Conservation (phyloP, 2,797 vertebrate genomes). For the Tiaroga cobitis region DNA sequence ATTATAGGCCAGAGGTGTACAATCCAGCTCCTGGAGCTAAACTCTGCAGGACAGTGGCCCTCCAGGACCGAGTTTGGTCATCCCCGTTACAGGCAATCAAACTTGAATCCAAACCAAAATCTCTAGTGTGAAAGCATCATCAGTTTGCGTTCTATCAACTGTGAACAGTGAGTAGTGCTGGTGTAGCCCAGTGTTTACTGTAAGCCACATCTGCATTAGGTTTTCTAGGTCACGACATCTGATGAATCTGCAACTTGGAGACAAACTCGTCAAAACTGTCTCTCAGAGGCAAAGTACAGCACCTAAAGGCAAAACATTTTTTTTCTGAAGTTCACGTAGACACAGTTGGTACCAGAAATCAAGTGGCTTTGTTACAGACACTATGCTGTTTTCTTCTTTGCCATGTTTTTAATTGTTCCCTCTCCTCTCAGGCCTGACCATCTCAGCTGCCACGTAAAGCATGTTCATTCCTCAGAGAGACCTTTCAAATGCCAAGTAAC, state of each 20-base stretch:
- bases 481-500: conserved; percentile 99
- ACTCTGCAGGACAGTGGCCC: too few relatives aligned
- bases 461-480: conserved; percentile 99
- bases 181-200: background rate
- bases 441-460: conserved; percentile 99
- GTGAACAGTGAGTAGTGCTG: background rate
- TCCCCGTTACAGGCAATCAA: background rate
- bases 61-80: too few relatives aligned
- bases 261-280: background rate
- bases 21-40: background rate
- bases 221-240: background rate
- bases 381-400: conserved; percentile 15
- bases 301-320: background rate
- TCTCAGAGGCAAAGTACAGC: conserved; percentile 1
- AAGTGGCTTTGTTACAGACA: conserved; percentile 6
- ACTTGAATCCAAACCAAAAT: background rate
- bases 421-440: conserved; percentile 90
- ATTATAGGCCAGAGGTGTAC: background rate
- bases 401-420: conserved; percentile 56
- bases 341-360: background rate
- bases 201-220: background rate
- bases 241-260: background rate
- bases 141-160: background rate
- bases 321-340: background rate
- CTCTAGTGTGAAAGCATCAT: background rate